phyloP scores from a whole-genome alignment of 2,888 invertebrate genomes.

The Stratiomys singularior region DNA sequence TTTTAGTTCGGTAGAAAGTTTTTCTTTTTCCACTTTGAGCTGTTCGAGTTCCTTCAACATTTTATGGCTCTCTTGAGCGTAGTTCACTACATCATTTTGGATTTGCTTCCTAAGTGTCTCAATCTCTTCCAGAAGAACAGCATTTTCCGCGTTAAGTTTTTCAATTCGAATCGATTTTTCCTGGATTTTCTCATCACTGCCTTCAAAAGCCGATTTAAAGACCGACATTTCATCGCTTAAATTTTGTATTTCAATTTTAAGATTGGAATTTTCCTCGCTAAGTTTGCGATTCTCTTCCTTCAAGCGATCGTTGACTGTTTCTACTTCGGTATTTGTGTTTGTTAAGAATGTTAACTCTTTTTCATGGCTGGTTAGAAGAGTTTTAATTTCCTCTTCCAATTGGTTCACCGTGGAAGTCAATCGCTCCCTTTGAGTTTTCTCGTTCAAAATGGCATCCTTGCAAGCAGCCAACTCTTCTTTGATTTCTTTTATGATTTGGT shows the following conservation, averaged over 20 bases:
- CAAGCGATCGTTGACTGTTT: slow-evolving; percentile 47
- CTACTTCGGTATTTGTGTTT: slow-evolving; percentile 48
- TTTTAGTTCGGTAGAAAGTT: slow-evolving; percentile 61
- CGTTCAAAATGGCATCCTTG: slow-evolving; percentile 58
- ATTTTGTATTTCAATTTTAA: slow-evolving; percentile 53
- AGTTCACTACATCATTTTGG: slow-evolving; percentile 61
- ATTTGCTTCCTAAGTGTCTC: slow-evolving; percentile 59
- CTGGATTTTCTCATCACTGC: slow-evolving; percentile 56
- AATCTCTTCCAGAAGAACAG: slow-evolving; percentile 57
- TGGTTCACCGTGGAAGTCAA: slow-evolving; percentile 54
- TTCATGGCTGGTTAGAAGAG: slow-evolving; percentile 52
- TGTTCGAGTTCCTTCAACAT: slow-evolving; percentile 61
- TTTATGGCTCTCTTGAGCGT: slow-evolving; percentile 60
- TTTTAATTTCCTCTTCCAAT: slow-evolving; percentile 52
- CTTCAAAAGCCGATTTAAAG: slow-evolving; percentile 55
- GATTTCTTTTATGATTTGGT: slow-evolving; percentile 59
- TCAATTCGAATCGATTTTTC: slow-evolving; percentile 58
- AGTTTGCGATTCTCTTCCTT: slow-evolving; percentile 45
- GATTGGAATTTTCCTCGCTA: slow-evolving; percentile 51
- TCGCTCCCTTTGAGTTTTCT: slow-evolving; percentile 57
- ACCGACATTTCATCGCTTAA: slow-evolving; percentile 57
- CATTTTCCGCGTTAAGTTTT: slow-evolving; percentile 59
- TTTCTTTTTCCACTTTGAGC: slow-evolving; percentile 61
- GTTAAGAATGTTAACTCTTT: slow-evolving; percentile 51
- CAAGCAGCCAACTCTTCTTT: slow-evolving; percentile 57